Base-by-base conservation (phyloP, 2,888 invertebrate genomes). In the Phytoseiulus persimilis region DNA sequence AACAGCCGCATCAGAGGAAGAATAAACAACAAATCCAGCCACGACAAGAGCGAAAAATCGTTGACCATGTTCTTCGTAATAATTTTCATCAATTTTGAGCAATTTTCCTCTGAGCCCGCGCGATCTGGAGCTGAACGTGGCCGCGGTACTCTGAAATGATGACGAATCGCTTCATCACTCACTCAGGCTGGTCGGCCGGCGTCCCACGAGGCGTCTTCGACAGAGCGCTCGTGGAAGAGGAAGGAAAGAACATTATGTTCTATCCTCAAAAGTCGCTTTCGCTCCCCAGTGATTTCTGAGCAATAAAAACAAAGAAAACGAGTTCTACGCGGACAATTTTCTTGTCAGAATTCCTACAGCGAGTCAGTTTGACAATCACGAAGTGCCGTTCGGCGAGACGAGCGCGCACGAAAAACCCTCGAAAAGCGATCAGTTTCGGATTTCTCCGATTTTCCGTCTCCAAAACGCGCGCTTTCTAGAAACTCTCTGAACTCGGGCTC, bases 41-140 rank as follows among this genome's bases (percentile, higher is more conserved):
- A 65, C 65, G n/a, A n/a, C n/a, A n/a, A n/a, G n/a, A 65, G 65
- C 65, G 65, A 65, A 65, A 65, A 65, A 65, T 65, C 65, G 65
- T 23, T 23, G 65, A 65, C 65, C 65, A 18, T 14, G 65, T 65
- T 65, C 65, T 65, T 28, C 65, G 18, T 65, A 28, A 65, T 65
- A 65, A 65, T 65, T 65, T 65, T 65, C 65, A 65, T 65, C 65
- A 65, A 65, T 65, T 65, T 65, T 65, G 65, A 65, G 65, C 65
- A 65, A 65, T 65, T 65, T 65, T 28, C 65, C 18, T 28, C 28
- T 28, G 65, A 65, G 65, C 9, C 39, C 39, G 39, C 39, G 39
- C 39, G 39, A 39, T 39, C 39, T 9, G 39, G 39, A 65, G 14
- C 65, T 65, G 65, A 65, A 65, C 18, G 65, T 23, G 18, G 65